Percentiles rank a stretch among this genome's conserved stretches.
Evolutionary conservation across 2,797 vertebrate species (phyloP).

Genomic region (Darevskia nairensis): DNA sequence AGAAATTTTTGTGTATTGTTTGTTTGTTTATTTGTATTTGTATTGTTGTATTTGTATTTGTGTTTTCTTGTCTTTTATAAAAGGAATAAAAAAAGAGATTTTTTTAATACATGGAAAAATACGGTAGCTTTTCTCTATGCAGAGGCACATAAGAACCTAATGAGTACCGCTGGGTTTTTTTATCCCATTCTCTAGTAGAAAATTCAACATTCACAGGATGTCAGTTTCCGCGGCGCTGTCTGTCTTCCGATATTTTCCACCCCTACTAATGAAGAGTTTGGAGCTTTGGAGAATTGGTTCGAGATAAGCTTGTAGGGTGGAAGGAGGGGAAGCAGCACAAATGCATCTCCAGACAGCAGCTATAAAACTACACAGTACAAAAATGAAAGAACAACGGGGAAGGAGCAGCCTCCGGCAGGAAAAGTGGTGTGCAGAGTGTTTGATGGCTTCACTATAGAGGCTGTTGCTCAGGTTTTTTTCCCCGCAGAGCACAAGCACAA

Average conservation of each 20-base stretch:
- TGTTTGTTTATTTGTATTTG: no score
- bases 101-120: no score
- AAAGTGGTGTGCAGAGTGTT: not conserved
- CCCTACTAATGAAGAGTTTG: constrained; percentile 1
- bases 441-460: constrained; percentile 18
- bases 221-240: not conserved
- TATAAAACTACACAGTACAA: constrained; percentile 26
- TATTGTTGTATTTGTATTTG: no score
- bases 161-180: not conserved
- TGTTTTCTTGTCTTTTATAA: no score
- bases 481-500: constrained; percentile 10
- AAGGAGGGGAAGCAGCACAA: not conserved
- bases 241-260: constrained; percentile 27
- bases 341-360: constrained; percentile 25
- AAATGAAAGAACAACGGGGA: not conserved
- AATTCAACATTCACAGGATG: constrained; percentile 25
- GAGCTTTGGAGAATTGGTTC: not conserved
- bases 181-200: constrained; percentile 21
- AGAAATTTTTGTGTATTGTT: no score
- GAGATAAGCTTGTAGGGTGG: not conserved
- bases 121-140: not conserved
- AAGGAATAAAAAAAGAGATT: no score
- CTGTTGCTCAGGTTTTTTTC: not conserved
- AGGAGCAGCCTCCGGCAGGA: not conserved
- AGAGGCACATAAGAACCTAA: not conserved